Evolutionary conservation across 2,888 invertebrate species (phyloP), one percentile per base, ranked within the genome.

Genomic region (Diaperis boleti): DNA sequence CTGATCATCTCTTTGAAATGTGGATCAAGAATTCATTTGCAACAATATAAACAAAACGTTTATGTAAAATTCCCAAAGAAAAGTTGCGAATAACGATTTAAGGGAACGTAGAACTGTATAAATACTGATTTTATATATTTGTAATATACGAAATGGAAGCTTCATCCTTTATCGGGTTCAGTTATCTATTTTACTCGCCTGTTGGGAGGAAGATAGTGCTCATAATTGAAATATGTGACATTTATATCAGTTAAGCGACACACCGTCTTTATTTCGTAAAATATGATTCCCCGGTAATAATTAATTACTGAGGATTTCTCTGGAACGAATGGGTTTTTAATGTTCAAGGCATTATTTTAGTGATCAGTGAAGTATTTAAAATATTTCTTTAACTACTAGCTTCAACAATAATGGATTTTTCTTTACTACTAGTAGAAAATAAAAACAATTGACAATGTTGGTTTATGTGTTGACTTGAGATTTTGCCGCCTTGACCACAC

Each of bases 181-280:
- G 22, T 50, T 63, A 63, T 59, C 63, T 39, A 39, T 63, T 63
- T 63, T 59, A 63, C 45, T 52, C 11, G 47, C 8, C 63, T 13
- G n/a, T 14, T 17, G 50, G 52, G 55, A 39, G 17, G 35, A 8
- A 37, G 45, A 57, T 45, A 49, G 26, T 50, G 59, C 35, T 63
- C 52, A 45, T 63, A 54, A 63, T 63, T 63, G 63, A 63, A 63
- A 63, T 63, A 63, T 59, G 59, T 59, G 63, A 31, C 57, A 29
- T 57, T 59, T 63, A 54, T 55, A 29, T 56, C 44, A 56, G 56
- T 45, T 45, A 45, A 47, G 37, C 57, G 57, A 29, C 26, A 26
- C 17, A 26, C 57, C 26, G 35, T 45, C 57, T 45, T 57, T 37
- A 55, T 39, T 52, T 31, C 33, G 55, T 55, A 42, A 41, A 42